Base-by-base conservation (phyloP, 2,888 invertebrate species). In the Zaprionus bogoriensis region DNA sequence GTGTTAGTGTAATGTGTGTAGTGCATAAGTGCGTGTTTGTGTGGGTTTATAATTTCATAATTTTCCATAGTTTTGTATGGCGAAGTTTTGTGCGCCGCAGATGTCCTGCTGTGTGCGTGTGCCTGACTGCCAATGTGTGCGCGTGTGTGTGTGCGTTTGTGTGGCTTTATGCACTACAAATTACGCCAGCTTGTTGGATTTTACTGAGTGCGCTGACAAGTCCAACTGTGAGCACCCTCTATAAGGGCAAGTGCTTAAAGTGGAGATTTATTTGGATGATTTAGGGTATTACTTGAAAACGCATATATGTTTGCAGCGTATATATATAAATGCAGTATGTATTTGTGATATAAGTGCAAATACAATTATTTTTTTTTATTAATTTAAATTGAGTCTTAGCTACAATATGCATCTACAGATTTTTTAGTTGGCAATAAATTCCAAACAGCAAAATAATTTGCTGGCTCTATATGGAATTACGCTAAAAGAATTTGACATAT, bases 21-120 rank as follows among this genome's bases (percentile, higher is more conserved):
- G 22, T 17, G 42, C n/a, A n/a, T n/a, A n/a, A n/a, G n/a, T n/a
- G 44, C 50, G 46, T 60, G 51, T 62, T 41, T 52, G 51, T 60
- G 20, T 63, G 66, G 60, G 75, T 83, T 88, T 83, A 77, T 79
- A 71, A 79, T 70, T 85, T 80, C 85, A 80, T 80, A 80, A 85
- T 82, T 82, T 84, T 73, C 79, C 79, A 81, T 67, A 78, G 73
- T 82, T 80, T 73, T 75, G 55, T 62, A 48, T 57, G 79, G 57
- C n/a, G 53, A 63, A 61, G 46, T 44, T 65, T 57, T 74, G 52
- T 53, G 52, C 71, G 63, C 63, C 65, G 57, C 76, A 72, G 67
- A 76, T 80, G 77, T 80, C 76, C 78, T 76, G 78, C 78, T 82
- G 80, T 59, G 79, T 42, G 53, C 47, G 32, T 39, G 30, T 41